Percentiles rank a stretch among this genome's conserved stretches.
Evolutionary conservation across 1,140 invertebrate genomes (phyloP).

Genomic region (Sinella curviseta): DNA sequence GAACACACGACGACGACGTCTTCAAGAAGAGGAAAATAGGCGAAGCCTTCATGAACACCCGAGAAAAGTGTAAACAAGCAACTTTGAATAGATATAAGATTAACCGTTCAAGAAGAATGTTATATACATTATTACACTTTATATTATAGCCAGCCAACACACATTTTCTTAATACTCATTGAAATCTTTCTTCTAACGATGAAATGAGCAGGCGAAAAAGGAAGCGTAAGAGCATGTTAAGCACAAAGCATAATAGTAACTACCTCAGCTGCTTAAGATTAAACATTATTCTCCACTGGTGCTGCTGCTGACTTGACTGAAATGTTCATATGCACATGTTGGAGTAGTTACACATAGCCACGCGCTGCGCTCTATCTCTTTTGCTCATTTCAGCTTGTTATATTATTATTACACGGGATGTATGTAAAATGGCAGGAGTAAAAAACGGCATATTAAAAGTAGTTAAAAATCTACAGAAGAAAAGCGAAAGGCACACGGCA

Average conservation of each 20-base stretch:
- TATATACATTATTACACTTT: too few species aligned
- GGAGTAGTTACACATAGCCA: neutral
- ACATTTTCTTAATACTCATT: too few species aligned
- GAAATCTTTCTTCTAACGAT: too few species aligned
- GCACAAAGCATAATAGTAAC: too few species aligned
- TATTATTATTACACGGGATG: neutral
- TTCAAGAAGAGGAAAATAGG: neutral
- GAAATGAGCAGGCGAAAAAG: too few species aligned
- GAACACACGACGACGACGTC: constrained; percentile 19
- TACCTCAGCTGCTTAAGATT: constrained; percentile 22
- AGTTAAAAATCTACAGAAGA: neutral
- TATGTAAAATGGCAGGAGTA: neutral
- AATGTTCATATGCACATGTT: neutral
- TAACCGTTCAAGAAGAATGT: neutral
- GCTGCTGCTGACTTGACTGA: neutral
- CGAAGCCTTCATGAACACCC: neutral
- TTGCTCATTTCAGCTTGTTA: neutral
- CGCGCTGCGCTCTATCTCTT: too few species aligned
- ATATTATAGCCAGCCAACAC: too few species aligned
- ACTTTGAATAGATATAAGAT: neutral
- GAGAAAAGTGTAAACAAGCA: constrained; percentile 12
- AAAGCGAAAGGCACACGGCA: neutral
- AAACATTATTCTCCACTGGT: constrained; percentile 1
- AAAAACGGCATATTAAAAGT: constrained; percentile 13
- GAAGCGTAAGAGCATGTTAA: too few species aligned